These are phyloP conservation scores for Eupithecia centaureata DNA, from an alignment of 2,888 invertebrate species.

Conservation along the genomic window DNA sequence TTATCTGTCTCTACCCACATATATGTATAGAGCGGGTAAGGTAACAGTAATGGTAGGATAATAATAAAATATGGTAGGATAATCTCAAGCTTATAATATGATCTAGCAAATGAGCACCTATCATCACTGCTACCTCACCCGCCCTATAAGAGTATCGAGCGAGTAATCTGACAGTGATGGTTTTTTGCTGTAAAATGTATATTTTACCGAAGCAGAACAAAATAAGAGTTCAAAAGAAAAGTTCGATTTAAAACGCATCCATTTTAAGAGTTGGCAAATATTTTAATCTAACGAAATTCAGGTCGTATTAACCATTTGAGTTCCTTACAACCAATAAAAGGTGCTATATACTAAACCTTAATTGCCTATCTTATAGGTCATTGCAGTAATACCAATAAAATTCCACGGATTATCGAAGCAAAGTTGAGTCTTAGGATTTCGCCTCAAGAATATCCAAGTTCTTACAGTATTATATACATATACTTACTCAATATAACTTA, in stretches of 20 bases:
- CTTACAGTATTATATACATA: too few relatives aligned
- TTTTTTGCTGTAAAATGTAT: background rate
- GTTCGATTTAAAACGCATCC: background rate
- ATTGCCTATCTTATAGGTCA: too few relatives aligned
- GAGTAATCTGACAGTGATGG: too few relatives aligned
- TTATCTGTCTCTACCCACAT: too few relatives aligned
- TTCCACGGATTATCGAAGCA: background rate
- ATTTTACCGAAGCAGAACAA: slow-evolving; percentile 1
- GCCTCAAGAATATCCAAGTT: background rate
- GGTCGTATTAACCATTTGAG: background rate
- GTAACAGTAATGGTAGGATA: too few relatives aligned
- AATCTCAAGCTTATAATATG: too few relatives aligned
- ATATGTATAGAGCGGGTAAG: too few relatives aligned
- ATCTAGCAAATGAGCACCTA: too few relatives aligned
- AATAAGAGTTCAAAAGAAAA: background rate
- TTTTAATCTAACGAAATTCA: background rate
- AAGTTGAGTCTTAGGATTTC: background rate
- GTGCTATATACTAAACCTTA: background rate
- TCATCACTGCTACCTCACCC: too few relatives aligned
- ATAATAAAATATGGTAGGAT: too few relatives aligned
- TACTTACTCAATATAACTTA: too few relatives aligned
- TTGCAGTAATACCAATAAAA: background rate
- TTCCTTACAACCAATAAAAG: background rate
- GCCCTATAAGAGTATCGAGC: too few relatives aligned
- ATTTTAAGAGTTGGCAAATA: background rate